phyloP scores from a whole-genome alignment of 2,113 vertebrate species.

The Sardina pilchardus region DNA sequence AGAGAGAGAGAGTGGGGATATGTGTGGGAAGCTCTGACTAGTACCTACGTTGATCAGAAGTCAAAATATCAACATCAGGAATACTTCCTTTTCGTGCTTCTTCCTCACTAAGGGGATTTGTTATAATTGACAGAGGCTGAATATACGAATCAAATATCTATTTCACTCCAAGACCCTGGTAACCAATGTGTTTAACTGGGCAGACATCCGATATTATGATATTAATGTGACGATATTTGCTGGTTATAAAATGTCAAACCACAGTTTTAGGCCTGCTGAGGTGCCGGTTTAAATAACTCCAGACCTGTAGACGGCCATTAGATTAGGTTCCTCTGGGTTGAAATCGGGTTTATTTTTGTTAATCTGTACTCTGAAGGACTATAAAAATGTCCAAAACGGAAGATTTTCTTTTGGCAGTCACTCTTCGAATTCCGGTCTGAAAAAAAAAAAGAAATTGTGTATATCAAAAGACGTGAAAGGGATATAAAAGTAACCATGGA shows the following conservation, averaged over 20 bases:
- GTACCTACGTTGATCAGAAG: background rate
- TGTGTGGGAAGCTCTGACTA: background rate
- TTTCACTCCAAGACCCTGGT: constrained; percentile 2
- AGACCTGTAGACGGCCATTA: background rate
- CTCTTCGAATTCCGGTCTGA: background rate
- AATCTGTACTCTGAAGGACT: constrained; percentile 30
- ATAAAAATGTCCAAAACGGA: constrained; percentile 12
- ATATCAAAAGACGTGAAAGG: constrained; percentile 36
- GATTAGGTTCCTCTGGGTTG: constrained; percentile 37
- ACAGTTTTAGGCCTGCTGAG: constrained; percentile 28
- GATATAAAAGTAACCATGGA: constrained; percentile 38
- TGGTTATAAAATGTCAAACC: constrained; percentile 25
- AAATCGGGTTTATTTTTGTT: constrained; percentile 39
- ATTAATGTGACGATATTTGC: constrained; percentile 24
- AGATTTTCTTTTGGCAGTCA: constrained; percentile 15
- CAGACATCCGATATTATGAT: constrained; percentile 20
- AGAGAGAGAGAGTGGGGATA: background rate
- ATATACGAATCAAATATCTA: constrained; percentile 21
- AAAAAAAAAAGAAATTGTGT: background rate
- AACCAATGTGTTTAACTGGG: constrained; percentile 27
- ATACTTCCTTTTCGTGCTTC: background rate
- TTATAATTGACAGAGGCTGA: constrained; percentile 13
- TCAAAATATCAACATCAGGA: constrained; percentile 12
- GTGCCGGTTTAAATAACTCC: constrained; percentile 31
- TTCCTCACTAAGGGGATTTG: background rate